Base-by-base conservation (phyloP, 2,888 invertebrate genomes). In the Griposia aprilina region DNA sequence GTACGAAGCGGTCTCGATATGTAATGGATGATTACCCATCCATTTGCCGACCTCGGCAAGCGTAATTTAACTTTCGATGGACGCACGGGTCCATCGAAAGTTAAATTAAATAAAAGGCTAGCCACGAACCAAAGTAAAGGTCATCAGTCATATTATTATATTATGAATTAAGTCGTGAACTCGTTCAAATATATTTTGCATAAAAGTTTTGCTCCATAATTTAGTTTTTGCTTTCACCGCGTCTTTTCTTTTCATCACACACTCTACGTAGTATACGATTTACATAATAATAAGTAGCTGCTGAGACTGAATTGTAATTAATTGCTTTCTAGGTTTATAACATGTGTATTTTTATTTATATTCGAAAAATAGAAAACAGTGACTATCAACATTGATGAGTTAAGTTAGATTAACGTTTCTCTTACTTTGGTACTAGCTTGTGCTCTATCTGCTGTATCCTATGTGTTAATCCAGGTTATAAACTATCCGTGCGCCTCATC, bases 221-320 rank as follows among this genome's bases (percentile, higher is more conserved):
- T n/a, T 57, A 13, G 67, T 76, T 84, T 84, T 86, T 78, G 41
- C 87, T 86, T 87, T 79, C 78, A 75, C 76, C 15, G 11, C 23
- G 13, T 55, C 23, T 67, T 57, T 59, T 68, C 23, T 23, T 72
- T 60, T 85, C 76, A 73, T 70, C 66, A 59, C 45, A 65, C 48
- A 23, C 52, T 17, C 8, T 57, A 70, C n/a, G 13, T 57, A 60
- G 45, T n/a, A 59, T 65, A 23, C 13, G 41, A 73, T 79, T 79
- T 77, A 71, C 87, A 87, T 87, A 84, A 81, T 81, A 72, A 30
- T 62, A 63, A 26, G 59, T 57, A 48, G 60, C n/a, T 30, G n/a
- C 41, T 55, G n/a, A 62, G 60, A 23, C 55, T 26, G 41, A 50
- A 57, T 72, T 52, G 50, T 76, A 69, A 65, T 68, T 65, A 48